Evolutionary conservation across 2,113 vertebrate species (phyloP).

Genomic region (mouse (Mus musculus)): DNA sequence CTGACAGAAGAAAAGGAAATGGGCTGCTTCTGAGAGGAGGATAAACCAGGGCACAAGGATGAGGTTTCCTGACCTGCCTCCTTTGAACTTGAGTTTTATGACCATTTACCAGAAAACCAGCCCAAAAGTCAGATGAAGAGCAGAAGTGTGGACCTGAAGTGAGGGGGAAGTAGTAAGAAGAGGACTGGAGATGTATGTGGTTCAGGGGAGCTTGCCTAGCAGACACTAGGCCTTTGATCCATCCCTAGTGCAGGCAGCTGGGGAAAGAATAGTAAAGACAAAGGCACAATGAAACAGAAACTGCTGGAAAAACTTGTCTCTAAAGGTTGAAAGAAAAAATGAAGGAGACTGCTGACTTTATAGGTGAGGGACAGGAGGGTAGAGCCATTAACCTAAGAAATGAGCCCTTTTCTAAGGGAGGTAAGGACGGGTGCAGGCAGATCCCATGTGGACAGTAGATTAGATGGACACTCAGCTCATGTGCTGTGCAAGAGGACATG

Average conservation of each 20-base stretch:
- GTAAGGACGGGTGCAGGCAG: background rate
- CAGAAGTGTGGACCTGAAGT: background rate
- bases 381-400: background rate
- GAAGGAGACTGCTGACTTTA: background rate
- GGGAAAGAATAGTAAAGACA: background rate
- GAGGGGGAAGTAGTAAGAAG: background rate
- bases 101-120: background rate
- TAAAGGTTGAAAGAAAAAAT: background rate
- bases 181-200: background rate
- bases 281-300: background rate
- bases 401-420: background rate
- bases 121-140: conserved; percentile 9
- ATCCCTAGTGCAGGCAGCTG: background rate
- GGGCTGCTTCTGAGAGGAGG: background rate
- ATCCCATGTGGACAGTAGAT: background rate
- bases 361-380: background rate
- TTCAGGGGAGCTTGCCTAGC: background rate
- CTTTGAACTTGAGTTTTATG: background rate
- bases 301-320: background rate
- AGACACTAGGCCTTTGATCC: background rate
- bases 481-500: background rate
- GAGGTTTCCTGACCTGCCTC: background rate
- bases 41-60: accelerated
- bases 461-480: background rate
- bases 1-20: background rate